Evolutionary conservation across 2,113 vertebrate genomes (phyloP).

Genomic region (Hippocampus zosterae): DNA sequence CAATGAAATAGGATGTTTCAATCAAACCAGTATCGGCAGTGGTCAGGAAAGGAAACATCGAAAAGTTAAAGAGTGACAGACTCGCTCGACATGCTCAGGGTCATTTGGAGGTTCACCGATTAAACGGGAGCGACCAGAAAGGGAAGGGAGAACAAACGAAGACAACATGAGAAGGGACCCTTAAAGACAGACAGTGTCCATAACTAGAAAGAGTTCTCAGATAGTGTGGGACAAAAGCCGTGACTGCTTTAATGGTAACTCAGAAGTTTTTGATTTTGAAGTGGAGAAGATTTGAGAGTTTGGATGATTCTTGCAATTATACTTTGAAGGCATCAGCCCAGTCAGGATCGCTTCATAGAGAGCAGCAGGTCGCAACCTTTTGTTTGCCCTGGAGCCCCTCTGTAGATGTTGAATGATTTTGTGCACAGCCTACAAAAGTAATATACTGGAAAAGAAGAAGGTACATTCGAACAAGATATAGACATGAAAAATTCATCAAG

Average conservation of each 20-base stretch:
- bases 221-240: neutral
- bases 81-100: constrained; percentile 38
- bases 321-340: neutral
- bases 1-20: constrained; percentile 57
- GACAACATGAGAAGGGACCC: constrained; percentile 17
- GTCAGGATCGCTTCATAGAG: neutral
- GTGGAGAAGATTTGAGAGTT: constrained; percentile 6
- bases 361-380: neutral
- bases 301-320: constrained; percentile 6
- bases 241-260: constrained; percentile 3
- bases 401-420: neutral
- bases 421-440: neutral
- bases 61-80: constrained; percentile 50
- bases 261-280: neutral
- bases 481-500: too few species aligned
- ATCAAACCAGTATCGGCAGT: constrained; percentile 57
- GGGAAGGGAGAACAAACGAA: constrained; percentile 11
- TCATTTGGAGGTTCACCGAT: constrained; percentile 52
- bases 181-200: constrained; percentile 14
- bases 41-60: constrained; percentile 20
- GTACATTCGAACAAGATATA: too few species aligned
- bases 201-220: constrained; percentile 16
- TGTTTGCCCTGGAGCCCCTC: neutral
- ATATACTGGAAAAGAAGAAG: too few species aligned
- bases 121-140: constrained; percentile 22